Conservation (phyloP, 2,888 invertebrate genomes). For the Mesorhabditis sp. region DNA sequence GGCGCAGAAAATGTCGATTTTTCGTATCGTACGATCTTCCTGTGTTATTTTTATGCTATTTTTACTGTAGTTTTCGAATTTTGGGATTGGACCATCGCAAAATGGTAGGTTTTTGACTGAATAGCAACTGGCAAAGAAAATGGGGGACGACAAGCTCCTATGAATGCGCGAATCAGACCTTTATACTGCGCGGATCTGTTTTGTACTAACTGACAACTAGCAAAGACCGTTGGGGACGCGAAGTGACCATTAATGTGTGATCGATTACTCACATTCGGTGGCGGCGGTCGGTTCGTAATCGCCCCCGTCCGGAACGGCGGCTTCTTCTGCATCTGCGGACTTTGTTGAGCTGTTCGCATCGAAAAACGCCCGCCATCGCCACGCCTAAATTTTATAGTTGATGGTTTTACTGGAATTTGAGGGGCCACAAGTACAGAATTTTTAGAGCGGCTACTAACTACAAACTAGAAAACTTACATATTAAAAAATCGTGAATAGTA, state of each 20-base stretch:
- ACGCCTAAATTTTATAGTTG: constrained; percentile 62
- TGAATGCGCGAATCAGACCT: background rate
- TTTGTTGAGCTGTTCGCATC: constrained; percentile 57
- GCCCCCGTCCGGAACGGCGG: constrained; percentile 37
- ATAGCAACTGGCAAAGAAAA: too few relatives aligned
- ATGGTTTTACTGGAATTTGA: background rate
- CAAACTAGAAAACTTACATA: too few relatives aligned
- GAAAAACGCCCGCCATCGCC: constrained; percentile 70
- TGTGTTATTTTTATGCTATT: too few relatives aligned
- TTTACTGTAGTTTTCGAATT: too few relatives aligned
- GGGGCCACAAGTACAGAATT: too few relatives aligned
- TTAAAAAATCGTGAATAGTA: too few relatives aligned
- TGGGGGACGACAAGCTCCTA: background rate
- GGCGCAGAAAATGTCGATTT: too few relatives aligned
- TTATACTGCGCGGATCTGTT: background rate
- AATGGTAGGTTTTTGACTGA: too few relatives aligned
- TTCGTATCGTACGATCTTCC: too few relatives aligned
- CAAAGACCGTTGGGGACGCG: background rate
- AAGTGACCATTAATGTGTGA: too few relatives aligned
- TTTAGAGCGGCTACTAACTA: too few relatives aligned
- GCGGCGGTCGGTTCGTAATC: background rate
- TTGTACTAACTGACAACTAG: background rate
- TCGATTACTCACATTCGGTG: background rate
- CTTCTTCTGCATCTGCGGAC: constrained; percentile 15
- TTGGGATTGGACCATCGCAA: too few relatives aligned